A percentile compares a stretch with the other conserved stretches of the same genome.
Evolutionary conservation across 92 coral and sea anemone species (phyloP).

Genomic region (Phenganax stokvisi): DNA sequence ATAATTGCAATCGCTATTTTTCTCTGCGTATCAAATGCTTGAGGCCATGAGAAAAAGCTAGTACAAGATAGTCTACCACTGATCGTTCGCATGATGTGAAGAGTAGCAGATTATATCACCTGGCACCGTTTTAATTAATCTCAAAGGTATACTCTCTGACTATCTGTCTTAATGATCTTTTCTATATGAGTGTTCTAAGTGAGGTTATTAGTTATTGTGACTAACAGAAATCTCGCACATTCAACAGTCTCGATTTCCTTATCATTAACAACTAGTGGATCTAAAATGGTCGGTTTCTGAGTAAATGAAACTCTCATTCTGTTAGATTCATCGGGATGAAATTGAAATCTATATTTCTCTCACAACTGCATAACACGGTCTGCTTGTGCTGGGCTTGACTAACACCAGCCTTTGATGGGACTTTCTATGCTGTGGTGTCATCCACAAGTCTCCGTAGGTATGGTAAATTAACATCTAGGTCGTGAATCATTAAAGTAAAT

Average conservation of each 20-base stretch:
- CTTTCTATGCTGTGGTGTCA: constrained; percentile 5
- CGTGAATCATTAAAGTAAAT: constrained; percentile 3
- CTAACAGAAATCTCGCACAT: constrained; percentile 1
- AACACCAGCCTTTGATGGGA: background rate
- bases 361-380: background rate
- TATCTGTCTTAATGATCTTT: background rate
- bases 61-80: too few relatives aligned
- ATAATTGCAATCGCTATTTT: too few relatives aligned
- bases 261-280: background rate
- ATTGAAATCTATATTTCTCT: constrained; percentile 20
- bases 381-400: background rate
- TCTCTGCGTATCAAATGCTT: too few relatives aligned
- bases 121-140: background rate
- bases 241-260: constrained; percentile 6
- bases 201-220: background rate
- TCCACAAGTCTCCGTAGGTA: constrained; percentile 29
- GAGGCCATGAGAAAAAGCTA: too few relatives aligned
- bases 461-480: background rate
- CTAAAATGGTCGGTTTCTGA: background rate
- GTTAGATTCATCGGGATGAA: constrained; percentile 27
- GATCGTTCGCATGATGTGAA: too few relatives aligned
- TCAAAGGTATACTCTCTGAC: background rate
- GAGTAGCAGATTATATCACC: too few relatives aligned
- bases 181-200: background rate
- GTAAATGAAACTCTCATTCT: constrained; percentile 5